Evolutionary conservation across 2,888 invertebrate genomes (phyloP), one percentile per base, ranked within the genome.

Genomic region (Pseudanteris insignis): DNA sequence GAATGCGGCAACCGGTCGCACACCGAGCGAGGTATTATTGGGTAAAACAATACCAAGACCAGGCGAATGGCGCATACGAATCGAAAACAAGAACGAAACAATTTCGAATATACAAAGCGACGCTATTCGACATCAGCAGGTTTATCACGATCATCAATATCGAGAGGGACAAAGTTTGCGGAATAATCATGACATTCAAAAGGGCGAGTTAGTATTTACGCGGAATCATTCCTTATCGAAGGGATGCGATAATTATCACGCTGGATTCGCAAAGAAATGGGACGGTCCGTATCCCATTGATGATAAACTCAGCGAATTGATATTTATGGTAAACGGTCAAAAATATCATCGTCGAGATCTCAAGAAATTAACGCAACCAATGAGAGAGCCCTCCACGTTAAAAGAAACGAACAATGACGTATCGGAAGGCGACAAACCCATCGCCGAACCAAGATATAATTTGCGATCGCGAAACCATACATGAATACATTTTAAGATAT

Each of bases 241-340:
- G 6, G 51, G 41, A 2, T 6, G 6, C 1, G 30, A 53, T n/a
- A 43, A 43, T 24, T 43, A 36, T 11, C 51, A 53, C 14, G 51
- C 43, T 0, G 51, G 51, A 2, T 53, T 53, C 25, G 51, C 43
- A 0, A 6, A 34, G 1, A 53, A 53, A 24, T 53, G 43, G 51
- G 43, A 41, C 7, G 51, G 51, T 3, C 51, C 50, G 0, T 41
- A 28, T 2, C 0, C 2, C 1, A 28, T 51, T 1, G 11, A 10
- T 1, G 6, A 15, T 7, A 25, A 15, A 11, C 0, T 38, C 0
- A 48, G 10, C 9, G 26, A 38, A 3, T 1, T 30, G 2, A 32
- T 48, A 6, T 38, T 11, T 14, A 5, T 6, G 1, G 6, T 48
- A 1, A 48, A 48, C 38, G 14, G 14, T 0, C 48, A 38, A 26